A percentile compares a stretch with the other conserved stretches of the same genome.
Evolutionary conservation across 2,888 invertebrate genomes (phyloP).

Genomic region (Corbicula japonica): DNA sequence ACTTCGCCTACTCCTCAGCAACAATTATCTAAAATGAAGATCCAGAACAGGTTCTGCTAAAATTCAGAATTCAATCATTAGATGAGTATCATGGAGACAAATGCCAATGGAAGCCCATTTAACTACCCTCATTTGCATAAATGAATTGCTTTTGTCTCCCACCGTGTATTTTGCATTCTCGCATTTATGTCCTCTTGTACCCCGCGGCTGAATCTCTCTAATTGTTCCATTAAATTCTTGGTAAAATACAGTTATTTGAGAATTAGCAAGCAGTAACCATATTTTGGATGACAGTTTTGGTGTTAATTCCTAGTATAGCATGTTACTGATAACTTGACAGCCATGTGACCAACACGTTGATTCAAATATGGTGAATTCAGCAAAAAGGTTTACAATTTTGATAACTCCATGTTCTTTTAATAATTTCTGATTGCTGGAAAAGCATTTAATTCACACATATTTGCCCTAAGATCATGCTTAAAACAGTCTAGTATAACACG

Average conservation of each 20-base stretch:
- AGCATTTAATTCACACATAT: too few species aligned
- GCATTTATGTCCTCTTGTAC: conserved; percentile 8
- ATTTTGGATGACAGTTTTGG: too few species aligned
- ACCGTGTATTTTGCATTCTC: conserved; percentile 7
- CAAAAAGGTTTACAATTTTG: too few species aligned
- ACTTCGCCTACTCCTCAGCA: not conserved
- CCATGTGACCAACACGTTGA: too few species aligned
- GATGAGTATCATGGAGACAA: conserved; percentile 14
- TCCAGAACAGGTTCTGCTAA: conserved; percentile 14
- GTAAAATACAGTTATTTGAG: not conserved
- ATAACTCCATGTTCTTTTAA: too few species aligned
- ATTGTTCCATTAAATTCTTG: conserved; percentile 19
- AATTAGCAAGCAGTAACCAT: not conserved
- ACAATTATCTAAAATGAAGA: conserved; percentile 17
- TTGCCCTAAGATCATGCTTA: too few species aligned
- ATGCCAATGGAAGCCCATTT: conserved; percentile 1
- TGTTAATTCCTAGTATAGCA: too few species aligned
- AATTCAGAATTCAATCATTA: conserved; percentile 9
- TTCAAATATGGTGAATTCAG: too few species aligned
- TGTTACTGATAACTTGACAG: too few species aligned
- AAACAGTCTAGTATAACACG: too few species aligned
- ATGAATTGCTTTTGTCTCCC: conserved; percentile 56
- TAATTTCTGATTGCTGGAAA: too few species aligned
- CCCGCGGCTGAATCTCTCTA: conserved; percentile 29
- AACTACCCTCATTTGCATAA: conserved; percentile 47